phyloP scores from a whole-genome alignment of 2,888 invertebrate genomes.

The Syrphus vitripennis region DNA sequence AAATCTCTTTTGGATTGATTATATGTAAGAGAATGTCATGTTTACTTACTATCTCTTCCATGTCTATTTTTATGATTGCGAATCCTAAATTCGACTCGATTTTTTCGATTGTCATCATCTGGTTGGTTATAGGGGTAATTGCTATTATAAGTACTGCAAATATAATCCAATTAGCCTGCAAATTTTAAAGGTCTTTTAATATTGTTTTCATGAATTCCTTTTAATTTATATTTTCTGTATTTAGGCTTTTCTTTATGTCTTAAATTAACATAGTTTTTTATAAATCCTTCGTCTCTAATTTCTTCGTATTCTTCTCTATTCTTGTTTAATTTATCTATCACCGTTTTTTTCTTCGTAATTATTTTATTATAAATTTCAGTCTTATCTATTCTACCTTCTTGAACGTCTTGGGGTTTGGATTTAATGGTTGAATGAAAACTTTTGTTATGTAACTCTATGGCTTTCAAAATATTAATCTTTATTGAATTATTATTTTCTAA shows the following conservation, averaged over 20 bases:
- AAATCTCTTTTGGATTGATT: too few species aligned
- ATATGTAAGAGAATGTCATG: background rate
- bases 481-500: constrained; percentile 52
- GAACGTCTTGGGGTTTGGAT: constrained; percentile 51
- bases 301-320: constrained; percentile 36
- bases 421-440: constrained; percentile 55
- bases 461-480: constrained; percentile 61
- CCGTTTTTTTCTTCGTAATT: constrained; percentile 13
- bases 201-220: background rate
- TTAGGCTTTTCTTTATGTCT: constrained; percentile 21
- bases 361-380: background rate
- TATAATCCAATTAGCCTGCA: background rate
- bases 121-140: too few species aligned
- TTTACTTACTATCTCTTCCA: background rate
- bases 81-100: too few species aligned
- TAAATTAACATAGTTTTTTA: constrained; percentile 40
- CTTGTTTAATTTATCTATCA: constrained; percentile 24
- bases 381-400: constrained; percentile 15
- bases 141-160: too few species aligned
- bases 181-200: constrained; percentile 48
- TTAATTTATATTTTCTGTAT: too few species aligned
- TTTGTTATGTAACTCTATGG: constrained; percentile 62
- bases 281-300: constrained; percentile 30
- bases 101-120: too few species aligned
- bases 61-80: background rate